phyloP scores from a whole-genome alignment of 1,140 invertebrate species.

The Dufourea novaeangliae region DNA sequence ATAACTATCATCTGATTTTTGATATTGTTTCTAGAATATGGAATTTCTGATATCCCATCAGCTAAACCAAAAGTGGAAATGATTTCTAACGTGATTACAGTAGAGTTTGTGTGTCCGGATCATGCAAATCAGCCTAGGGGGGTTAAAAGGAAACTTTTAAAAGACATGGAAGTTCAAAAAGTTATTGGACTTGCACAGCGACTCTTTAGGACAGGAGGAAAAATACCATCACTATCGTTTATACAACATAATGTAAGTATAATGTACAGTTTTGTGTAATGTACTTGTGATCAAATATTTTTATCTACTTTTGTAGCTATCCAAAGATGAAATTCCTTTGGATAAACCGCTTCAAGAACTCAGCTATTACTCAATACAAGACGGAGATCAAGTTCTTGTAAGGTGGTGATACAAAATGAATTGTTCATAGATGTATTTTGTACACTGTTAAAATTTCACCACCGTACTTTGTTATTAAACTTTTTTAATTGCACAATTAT shows the following conservation, averaged over 20 bases:
- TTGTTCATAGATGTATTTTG: slow-evolving; percentile 70
- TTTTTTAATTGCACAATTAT: slow-evolving; percentile 74
- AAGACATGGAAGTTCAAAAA: slow-evolving; percentile 92
- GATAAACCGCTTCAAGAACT: slow-evolving; percentile 92
- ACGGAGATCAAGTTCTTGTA: slow-evolving; percentile 90
- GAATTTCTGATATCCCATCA: slow-evolving; percentile 88
- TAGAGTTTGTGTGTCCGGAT: slow-evolving; percentile 83
- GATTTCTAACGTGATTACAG: slow-evolving; percentile 86
- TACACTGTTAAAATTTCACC: slow-evolving; percentile 77
- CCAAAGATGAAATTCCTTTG: slow-evolving; percentile 86
- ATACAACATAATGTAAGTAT: slow-evolving; percentile 82
- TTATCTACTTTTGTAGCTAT: slow-evolving; percentile 82
- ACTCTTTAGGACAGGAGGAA: slow-evolving; percentile 84
- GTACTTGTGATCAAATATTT: slow-evolving; percentile 82
- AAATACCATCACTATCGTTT: slow-evolving; percentile 82
- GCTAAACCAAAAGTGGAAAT: slow-evolving; percentile 85
- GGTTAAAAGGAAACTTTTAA: slow-evolving; percentile 87
- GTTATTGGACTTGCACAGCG: slow-evolving; percentile 88
- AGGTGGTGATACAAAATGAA: slow-evolving; percentile 83
- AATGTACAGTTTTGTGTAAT: slow-evolving; percentile 68
- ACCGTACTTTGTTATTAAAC: slow-evolving; percentile 80
- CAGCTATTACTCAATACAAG: slow-evolving; percentile 91
- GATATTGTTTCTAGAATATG: slow-evolving; percentile 86
- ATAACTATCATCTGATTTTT: slow-evolving; percentile 42
- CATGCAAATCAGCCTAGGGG: slow-evolving; percentile 82